Conservation (phyloP, 2,797 vertebrate species). For the Acanthopagrus latus region DNA sequence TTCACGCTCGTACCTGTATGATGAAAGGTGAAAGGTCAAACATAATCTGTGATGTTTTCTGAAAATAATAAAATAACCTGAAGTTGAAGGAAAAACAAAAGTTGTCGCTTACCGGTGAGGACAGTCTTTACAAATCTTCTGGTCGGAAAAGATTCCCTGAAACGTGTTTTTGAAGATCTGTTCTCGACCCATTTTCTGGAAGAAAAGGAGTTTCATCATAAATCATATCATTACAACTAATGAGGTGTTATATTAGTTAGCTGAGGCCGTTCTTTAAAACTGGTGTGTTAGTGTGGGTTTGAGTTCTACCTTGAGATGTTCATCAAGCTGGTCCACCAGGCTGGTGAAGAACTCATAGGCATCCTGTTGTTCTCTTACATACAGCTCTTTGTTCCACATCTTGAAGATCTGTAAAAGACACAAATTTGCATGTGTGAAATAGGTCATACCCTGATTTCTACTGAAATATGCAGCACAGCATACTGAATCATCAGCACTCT, state of each 20-base stretch:
- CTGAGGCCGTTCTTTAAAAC: background rate
- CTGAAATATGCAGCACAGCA: background rate
- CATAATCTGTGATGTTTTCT: background rate
- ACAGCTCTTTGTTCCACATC: constrained; percentile 99
- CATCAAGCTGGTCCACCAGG: constrained; percentile 98
- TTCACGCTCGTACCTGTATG: constrained; percentile 93
- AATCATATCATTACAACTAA: background rate
- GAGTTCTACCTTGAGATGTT: constrained; percentile 95
- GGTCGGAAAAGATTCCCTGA: constrained; percentile 98
- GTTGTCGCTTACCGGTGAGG: constrained; percentile 91
- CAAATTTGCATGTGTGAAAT: background rate
- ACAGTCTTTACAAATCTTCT: constrained; percentile 99
- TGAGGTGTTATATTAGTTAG: constrained; percentile 20
- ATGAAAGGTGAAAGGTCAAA: constrained; percentile 2
- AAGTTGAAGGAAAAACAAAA: background rate
- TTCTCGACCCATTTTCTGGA: constrained; percentile 97
- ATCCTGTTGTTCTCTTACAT: constrained; percentile 97
- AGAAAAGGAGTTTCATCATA: background rate
- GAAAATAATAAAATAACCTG: background rate
- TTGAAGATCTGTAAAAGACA: constrained; percentile 92
- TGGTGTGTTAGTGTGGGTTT: background rate
- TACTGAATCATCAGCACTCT: background rate
- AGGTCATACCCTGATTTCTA: background rate
- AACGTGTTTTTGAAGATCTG: constrained; percentile 99
- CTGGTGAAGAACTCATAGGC: constrained; percentile 99